phyloP scores from a whole-genome alignment of 2,113 vertebrate genomes.

The Dipodomys stephensi region DNA sequence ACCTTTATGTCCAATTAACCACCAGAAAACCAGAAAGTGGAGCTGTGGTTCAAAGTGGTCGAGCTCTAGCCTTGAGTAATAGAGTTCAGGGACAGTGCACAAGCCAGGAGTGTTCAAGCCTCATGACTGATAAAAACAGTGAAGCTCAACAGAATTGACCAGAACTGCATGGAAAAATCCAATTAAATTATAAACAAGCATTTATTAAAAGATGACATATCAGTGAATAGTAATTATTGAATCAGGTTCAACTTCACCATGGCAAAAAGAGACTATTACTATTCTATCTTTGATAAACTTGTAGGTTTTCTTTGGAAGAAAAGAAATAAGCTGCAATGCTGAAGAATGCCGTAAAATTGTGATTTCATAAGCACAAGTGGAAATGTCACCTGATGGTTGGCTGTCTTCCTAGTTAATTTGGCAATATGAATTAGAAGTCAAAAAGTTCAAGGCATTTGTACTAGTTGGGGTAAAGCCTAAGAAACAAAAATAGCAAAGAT shows the following conservation, averaged over 20 bases:
- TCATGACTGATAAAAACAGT: too few species aligned
- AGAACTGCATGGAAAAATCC: neutral
- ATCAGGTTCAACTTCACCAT: neutral
- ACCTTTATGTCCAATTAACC: too few species aligned
- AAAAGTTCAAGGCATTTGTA: neutral
- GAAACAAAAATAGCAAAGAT: neutral
- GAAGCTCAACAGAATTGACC: neutral
- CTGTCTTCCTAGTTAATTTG: neutral
- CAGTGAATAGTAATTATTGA: neutral
- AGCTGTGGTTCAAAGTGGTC: too few species aligned
- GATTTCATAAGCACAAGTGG: neutral
- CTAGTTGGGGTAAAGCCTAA: neutral
- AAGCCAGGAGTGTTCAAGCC: too few species aligned
- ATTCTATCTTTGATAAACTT: neutral
- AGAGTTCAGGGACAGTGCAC: too few species aligned
- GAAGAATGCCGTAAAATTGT: neutral
- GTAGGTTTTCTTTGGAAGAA: neutral
- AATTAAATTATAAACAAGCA: conserved; percentile 15
- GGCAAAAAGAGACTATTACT: neutral
- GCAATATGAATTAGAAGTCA: neutral
- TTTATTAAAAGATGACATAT: neutral
- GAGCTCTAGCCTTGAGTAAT: too few species aligned
- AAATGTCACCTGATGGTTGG: neutral
- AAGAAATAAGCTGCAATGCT: neutral
- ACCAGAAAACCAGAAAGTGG: too few species aligned